These are phyloP conservation scores for Agelaius tricolor DNA, from an alignment of 2,113 vertebrate species.

Conservation along the genomic window DNA sequence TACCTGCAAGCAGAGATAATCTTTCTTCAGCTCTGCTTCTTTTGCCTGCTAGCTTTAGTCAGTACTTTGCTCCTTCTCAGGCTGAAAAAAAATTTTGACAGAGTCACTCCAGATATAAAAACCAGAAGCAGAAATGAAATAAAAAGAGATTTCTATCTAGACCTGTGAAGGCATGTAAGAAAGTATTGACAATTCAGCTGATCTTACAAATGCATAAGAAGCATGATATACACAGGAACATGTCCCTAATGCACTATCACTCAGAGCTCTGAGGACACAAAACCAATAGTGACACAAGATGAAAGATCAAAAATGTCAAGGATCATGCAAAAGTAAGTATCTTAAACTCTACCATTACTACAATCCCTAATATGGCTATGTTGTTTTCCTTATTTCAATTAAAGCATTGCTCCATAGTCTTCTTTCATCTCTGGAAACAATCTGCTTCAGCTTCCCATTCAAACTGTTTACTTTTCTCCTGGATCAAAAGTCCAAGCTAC, in stretches of 20 bases:
- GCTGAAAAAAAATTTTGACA: conserved; percentile 12
- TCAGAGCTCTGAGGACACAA: neutral
- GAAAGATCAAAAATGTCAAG: neutral
- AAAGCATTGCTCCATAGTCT: neutral
- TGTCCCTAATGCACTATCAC: neutral
- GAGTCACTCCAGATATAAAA: neutral
- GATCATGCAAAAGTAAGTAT: neutral
- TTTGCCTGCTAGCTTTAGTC: neutral
- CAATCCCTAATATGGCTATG: neutral
- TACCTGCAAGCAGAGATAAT: neutral
- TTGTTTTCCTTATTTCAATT: neutral
- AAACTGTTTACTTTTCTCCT: neutral
- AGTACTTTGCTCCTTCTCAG: neutral
- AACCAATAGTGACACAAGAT: neutral
- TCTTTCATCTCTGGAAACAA: neutral
- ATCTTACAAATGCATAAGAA: neutral
- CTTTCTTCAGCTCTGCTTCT: neutral
- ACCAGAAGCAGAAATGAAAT: neutral
- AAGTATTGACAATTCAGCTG: neutral
- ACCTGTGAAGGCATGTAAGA: neutral
- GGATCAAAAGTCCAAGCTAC: neutral
- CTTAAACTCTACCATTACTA: neutral
- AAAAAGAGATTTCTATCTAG: neutral
- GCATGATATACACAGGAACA: neutral
- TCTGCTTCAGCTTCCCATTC: neutral